Conservation (phyloP, 2,888 invertebrate species). For the Mycalesis mineus region DNA sequence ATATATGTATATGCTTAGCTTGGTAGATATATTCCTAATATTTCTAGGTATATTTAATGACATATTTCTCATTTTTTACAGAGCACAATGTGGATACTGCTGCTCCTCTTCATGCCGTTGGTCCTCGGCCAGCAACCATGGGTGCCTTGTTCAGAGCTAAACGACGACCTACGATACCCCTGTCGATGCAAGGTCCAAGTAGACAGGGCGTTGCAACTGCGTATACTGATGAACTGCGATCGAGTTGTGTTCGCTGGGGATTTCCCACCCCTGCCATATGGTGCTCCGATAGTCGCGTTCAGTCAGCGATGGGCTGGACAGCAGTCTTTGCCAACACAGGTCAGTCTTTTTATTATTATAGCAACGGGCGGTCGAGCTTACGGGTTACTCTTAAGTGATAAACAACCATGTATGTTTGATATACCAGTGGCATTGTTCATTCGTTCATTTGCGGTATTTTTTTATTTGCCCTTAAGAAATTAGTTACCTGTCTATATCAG, state of each 20-base stretch:
- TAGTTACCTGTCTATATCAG: no score
- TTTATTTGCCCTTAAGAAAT: no score
- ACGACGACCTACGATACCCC: conserved; percentile 85
- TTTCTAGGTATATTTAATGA: no score
- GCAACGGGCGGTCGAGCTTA: no score
- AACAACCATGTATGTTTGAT: no score
- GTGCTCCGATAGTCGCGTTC: conserved; percentile 88
- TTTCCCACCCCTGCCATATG: conserved; percentile 85
- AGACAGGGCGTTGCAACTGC: conserved; percentile 65
- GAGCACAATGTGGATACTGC: conserved; percentile 52
- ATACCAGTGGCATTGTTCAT: no score
- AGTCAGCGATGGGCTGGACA: conserved; percentile 89
- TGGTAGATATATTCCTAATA: no score
- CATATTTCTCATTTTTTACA: conserved; percentile 36
- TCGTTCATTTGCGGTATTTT: no score
- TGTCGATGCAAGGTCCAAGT: conserved; percentile 80
- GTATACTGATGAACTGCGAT: conserved; percentile 89
- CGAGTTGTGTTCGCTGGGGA: conserved; percentile 88
- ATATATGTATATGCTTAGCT: no score
- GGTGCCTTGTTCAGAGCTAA: conserved; percentile 87
- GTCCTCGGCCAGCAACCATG: conserved; percentile 67
- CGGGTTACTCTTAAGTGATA: no score
- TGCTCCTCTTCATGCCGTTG: conserved; percentile 50
- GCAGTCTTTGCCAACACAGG: conserved; percentile 88
- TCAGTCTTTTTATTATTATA: no score